phyloP scores from a whole-genome alignment of 2,888 invertebrate species.

The Disparrhopalites patrizii region DNA sequence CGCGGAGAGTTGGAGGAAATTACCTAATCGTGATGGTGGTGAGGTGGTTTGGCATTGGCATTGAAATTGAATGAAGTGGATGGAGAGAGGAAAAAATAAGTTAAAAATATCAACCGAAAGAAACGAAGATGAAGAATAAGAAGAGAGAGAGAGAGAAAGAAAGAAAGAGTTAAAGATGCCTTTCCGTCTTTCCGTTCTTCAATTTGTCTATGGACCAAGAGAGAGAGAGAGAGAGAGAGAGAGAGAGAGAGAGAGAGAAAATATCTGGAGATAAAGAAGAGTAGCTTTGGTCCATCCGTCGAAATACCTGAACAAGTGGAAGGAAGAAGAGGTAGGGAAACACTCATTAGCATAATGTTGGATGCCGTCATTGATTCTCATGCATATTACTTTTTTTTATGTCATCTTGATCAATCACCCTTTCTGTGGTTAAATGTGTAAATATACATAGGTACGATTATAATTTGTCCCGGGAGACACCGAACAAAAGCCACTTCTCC shows the following conservation, averaged over 20 bases:
- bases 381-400: constrained; percentile 30
- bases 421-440: no score
- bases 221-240: no score
- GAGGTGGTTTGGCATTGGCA: constrained; percentile 29
- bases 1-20: neutral
- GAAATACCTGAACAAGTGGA: constrained; percentile 19
- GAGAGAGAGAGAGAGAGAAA: constrained; percentile 6
- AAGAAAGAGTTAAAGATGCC: neutral
- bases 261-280: neutral
- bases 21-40: constrained; percentile 8
- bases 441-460: constrained; percentile 20
- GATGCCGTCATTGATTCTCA: constrained; percentile 33
- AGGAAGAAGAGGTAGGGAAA: constrained; percentile 28
- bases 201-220: no score
- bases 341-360: constrained; percentile 31
- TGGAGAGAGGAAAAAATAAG: constrained; percentile 20
- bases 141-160: neutral
- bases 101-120: neutral
- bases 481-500: neutral
- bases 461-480: constrained; percentile 26
- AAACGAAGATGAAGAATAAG: neutral
- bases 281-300: neutral
- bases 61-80: constrained; percentile 26
- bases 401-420: no score
- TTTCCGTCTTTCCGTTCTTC: neutral